Base-by-base conservation (phyloP, 2,888 invertebrate genomes). In the Amblyjoppa proteus region DNA sequence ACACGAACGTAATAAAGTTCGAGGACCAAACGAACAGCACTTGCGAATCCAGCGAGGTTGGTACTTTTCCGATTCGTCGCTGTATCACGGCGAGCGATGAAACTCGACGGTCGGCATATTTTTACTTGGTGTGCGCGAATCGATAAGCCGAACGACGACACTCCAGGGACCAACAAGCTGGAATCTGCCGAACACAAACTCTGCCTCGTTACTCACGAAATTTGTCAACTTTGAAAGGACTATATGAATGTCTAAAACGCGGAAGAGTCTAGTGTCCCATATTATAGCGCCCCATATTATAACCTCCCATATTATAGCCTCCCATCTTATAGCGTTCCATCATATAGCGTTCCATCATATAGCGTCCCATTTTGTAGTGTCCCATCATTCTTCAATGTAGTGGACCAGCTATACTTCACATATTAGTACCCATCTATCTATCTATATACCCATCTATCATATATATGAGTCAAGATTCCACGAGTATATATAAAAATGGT, bases 401-500 rank as follows among this genome's bases (percentile, higher is more conserved):
- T 49, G 45, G 13, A 3, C 45, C 16, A 16, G 45, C 16, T 4
- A 16, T 13, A 49, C 45, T 16, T 49, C 45, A 16, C 4, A 49
- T 4, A 49, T 16, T 16, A 16, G 45, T 16, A 49, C 3, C 16
- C 45, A 16, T 49, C 45, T 16, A 49, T 16, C 20, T 20, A 20
- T 20, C 20, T 20, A 20, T 20, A 20, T 20, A 20, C 20, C 20
- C 20, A 20, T 20, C 20, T 20, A 20, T 20, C 20, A 20, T 20
- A 20, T 20, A 20, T 20, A 20, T 20, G 20, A 20, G 20, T 20
- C 20, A 20, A 20, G 20, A 20, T 20, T 66, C n/a, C 28, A 41
- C 56, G 61, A 61, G 58, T 38, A 28, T 61, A 41, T 31, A 68
- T 79, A 49, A 81, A 78, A 38, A 61, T 78, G 38, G 49, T 41